Conservation (phyloP, 2,797 vertebrate genomes). For the Steatocranus sp. region DNA sequence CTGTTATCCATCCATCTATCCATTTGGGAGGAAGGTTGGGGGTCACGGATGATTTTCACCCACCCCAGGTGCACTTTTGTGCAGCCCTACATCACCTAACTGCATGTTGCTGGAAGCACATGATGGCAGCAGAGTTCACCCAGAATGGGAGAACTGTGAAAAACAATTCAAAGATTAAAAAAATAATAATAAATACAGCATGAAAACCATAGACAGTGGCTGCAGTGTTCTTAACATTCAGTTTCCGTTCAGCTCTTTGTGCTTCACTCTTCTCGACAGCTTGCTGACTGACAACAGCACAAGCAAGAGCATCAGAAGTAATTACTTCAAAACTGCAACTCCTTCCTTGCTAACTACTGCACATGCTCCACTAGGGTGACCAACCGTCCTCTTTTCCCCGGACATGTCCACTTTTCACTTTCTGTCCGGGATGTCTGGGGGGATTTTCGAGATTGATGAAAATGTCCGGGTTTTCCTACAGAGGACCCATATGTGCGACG, state of each 20-base stretch:
- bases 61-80: not conserved
- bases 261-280: not conserved
- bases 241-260: accelerated
- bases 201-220: accelerated
- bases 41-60: accelerated
- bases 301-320: accelerated
- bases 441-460: too few species aligned
- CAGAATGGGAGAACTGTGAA: not conserved
- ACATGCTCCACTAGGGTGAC: accelerated
- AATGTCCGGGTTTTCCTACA: too few species aligned
- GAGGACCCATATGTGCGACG: too few species aligned
- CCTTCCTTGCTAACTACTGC: not conserved
- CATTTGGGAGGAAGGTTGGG: not conserved
- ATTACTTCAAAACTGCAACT: not conserved
- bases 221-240: not conserved
- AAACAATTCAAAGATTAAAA: not conserved
- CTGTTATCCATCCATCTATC: not conserved
- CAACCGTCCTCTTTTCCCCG: not conserved
- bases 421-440: too few species aligned
- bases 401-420: not conserved
- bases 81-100: not conserved
- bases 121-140: not conserved
- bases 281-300: not conserved
- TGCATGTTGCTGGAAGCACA: not conserved
- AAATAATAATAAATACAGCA: not conserved